phyloP scores from a whole-genome alignment of 2,797 vertebrate genomes.

The Chaetodon trifasciatus region DNA sequence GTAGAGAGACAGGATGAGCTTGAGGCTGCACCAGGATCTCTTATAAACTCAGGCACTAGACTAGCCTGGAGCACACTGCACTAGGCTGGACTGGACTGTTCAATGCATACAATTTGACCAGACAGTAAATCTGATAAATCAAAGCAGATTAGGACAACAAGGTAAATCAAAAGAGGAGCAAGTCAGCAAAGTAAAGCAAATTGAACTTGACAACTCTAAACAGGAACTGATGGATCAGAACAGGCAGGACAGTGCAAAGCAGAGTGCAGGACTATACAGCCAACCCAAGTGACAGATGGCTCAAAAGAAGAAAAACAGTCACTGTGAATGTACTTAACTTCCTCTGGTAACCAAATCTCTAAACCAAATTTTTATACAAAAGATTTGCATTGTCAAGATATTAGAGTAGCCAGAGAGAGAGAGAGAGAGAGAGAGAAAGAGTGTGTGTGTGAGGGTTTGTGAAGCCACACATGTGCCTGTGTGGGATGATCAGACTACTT shows the following conservation, averaged over 20 bases:
- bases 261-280: slow-evolving; percentile 25
- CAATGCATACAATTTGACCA: slow-evolving; percentile 44
- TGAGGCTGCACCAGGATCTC: slow-evolving; percentile 63
- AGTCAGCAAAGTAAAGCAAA: slow-evolving; percentile 62
- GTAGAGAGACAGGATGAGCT: slow-evolving; percentile 45
- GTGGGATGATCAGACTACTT: slow-evolving; percentile 63
- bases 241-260: slow-evolving; percentile 55
- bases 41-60: slow-evolving; percentile 57
- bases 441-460: slow-evolving; percentile 32
- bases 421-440: too few relatives aligned
- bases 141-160: slow-evolving; percentile 55
- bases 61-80: slow-evolving; percentile 62
- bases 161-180: slow-evolving; percentile 63
- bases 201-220: slow-evolving; percentile 55
- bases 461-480: slow-evolving; percentile 45
- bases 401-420: slow-evolving; percentile 5
- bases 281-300: slow-evolving; percentile 42
- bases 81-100: slow-evolving; percentile 76
- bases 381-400: slow-evolving; percentile 34
- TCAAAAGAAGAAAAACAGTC: slow-evolving; percentile 46
- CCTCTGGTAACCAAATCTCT: slow-evolving; percentile 26
- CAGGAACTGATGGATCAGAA: slow-evolving; percentile 52
- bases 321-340: slow-evolving; percentile 37
- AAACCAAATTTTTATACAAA: slow-evolving; percentile 37
- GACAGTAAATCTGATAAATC: slow-evolving; percentile 66